Conservation (phyloP, 1,140 invertebrate species). For the Cotesia typhae region DNA sequence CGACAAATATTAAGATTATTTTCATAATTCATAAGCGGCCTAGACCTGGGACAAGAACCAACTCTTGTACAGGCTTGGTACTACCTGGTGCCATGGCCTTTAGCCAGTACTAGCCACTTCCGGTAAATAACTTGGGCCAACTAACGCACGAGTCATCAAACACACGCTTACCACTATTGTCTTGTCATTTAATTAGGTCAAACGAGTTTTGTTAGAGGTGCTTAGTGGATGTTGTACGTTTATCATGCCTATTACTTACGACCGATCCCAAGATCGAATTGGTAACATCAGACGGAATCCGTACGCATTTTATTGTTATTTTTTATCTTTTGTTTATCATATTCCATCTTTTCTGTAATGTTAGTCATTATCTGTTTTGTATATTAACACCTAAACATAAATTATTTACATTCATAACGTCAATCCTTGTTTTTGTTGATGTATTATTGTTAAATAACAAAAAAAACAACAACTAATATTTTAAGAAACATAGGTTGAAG, state of each 20-base stretch:
- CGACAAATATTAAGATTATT: constrained; percentile 35
- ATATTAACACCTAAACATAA: background rate
- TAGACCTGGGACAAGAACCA: constrained; percentile 40
- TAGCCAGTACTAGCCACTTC: constrained; percentile 47
- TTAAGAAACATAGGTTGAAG: no score
- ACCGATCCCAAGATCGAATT: constrained; percentile 50
- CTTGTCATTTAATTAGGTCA: constrained; percentile 47
- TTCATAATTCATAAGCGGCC: constrained; percentile 31
- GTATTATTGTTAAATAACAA: no score
- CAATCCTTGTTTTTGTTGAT: no score
- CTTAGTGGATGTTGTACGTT: constrained; percentile 27
- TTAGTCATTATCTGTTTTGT: no score
- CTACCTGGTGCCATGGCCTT: constrained; percentile 57
- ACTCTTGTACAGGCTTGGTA: constrained; percentile 35
- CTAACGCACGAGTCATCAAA: constrained; percentile 32
- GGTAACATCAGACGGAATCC: constrained; percentile 47
- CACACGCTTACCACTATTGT: constrained; percentile 43
- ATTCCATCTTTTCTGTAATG: background rate
- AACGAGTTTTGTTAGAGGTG: constrained; percentile 42
- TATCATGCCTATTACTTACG: constrained; percentile 46
- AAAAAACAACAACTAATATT: no score
- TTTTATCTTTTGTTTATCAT: constrained; percentile 23
- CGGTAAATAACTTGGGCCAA: constrained; percentile 37
- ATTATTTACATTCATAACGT: background rate
- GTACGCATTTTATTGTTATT: constrained; percentile 17